A percentile compares a stretch with the other conserved stretches of the same genome.
Evolutionary conservation across 2,113 vertebrate genomes (phyloP).

Genomic region (Odontesthes bonariensis): DNA sequence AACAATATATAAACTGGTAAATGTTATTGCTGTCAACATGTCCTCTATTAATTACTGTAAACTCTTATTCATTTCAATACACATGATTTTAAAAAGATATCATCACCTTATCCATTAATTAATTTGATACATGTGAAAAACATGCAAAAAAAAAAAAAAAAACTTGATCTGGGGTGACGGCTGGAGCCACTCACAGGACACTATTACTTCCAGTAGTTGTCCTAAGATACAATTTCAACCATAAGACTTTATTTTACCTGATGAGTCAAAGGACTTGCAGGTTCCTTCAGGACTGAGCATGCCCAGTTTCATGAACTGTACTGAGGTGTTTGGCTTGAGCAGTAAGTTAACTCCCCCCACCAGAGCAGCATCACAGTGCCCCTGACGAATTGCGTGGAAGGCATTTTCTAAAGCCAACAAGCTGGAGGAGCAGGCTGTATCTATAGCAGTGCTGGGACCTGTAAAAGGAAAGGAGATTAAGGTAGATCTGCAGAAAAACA

Average conservation of each 20-base stretch:
- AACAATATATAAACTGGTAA: no score
- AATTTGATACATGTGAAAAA: no score
- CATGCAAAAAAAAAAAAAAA: no score
- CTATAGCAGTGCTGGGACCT: slow-evolving; percentile 94
- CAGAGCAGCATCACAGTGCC: slow-evolving; percentile 87
- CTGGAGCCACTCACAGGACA: no score
- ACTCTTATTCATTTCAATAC: no score
- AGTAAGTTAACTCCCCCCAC: slow-evolving; percentile 93
- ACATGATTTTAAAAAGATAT: no score
- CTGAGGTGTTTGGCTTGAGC: slow-evolving; percentile 94
- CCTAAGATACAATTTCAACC: background rate
- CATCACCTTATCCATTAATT: no score
- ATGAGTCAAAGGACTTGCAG: slow-evolving; percentile 92
- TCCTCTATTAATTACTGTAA: no score
- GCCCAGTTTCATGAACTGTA: slow-evolving; percentile 97
- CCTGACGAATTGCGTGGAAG: slow-evolving; percentile 88
- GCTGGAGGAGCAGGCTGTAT: slow-evolving; percentile 97
- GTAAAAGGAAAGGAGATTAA: slow-evolving; percentile 5
- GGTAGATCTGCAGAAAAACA: no score
- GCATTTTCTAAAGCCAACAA: slow-evolving; percentile 90
- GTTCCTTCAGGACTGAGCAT: slow-evolving; percentile 92
- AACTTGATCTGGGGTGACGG: no score
- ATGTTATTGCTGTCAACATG: no score
- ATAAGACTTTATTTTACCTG: slow-evolving; percentile 71
- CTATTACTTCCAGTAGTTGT: no score